Conservation (phyloP, 35 echinoderm and acorn worm genomes). For the Ophiothrix spiculata region DNA sequence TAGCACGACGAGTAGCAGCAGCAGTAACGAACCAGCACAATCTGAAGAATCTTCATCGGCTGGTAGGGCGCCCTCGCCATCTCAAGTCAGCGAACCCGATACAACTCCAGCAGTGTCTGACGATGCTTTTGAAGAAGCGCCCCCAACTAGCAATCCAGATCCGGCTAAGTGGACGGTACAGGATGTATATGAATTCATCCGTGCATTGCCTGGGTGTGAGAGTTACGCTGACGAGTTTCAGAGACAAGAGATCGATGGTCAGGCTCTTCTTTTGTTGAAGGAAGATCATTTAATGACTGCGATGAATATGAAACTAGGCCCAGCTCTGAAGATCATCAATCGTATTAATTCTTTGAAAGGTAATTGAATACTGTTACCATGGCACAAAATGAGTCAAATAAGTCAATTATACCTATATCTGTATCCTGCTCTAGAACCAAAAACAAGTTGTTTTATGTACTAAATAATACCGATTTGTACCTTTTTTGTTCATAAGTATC, state of each 20-base stretch:
- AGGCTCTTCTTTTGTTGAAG: slow-evolving; percentile 89
- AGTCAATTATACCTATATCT: too few species aligned
- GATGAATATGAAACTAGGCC: slow-evolving; percentile 98
- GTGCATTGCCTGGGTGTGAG: slow-evolving; percentile 69
- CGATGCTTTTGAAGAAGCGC: slow-evolving; percentile 56
- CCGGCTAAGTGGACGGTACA: slow-evolving; percentile 76
- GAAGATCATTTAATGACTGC: slow-evolving; percentile 98
- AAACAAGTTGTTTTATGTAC: too few species aligned
- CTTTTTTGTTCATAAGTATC: too few species aligned
- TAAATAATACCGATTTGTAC: too few species aligned
- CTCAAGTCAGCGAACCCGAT: slow-evolving; percentile 59
- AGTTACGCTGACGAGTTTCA: slow-evolving; percentile 94
- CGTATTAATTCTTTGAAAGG: slow-evolving; percentile 81
- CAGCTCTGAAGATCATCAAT: slow-evolving; percentile 88
- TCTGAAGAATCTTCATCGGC: slow-evolving; percentile 42
- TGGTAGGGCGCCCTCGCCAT: slow-evolving; percentile 52
- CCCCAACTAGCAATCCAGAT: slow-evolving; percentile 24
- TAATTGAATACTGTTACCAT: too few species aligned
- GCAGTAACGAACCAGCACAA: slow-evolving; percentile 20
- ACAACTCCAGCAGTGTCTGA: slow-evolving; percentile 61
- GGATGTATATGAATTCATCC: slow-evolving; percentile 81
- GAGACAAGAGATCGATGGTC: slow-evolving; percentile 94
- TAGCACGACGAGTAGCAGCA: slow-evolving; percentile 31
- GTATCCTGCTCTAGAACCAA: too few species aligned
- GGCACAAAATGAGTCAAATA: too few species aligned